Evolutionary conservation across 2,797 vertebrate species (phyloP).

Genomic region (Pangasius macronema): DNA sequence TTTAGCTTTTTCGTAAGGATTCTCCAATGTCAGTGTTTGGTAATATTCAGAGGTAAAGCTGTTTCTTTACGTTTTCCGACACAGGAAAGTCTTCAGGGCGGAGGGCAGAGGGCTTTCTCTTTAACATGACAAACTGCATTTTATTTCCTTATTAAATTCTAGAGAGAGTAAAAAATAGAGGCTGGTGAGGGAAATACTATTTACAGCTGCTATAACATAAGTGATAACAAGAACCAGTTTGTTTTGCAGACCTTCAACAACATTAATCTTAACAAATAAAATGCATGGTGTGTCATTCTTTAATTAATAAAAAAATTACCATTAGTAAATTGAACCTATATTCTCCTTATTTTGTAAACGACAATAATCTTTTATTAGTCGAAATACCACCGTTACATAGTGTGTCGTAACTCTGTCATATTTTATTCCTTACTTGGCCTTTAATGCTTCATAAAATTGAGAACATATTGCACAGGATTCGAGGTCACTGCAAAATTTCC

Average conservation of each 20-base stretch:
- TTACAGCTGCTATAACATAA: not conserved
- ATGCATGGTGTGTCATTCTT: not conserved
- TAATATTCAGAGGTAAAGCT: not conserved
- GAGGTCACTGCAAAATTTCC: not conserved
- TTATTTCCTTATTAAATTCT: not conserved
- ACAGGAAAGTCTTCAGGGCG: not conserved
- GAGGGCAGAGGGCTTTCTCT: not conserved
- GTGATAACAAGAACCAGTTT: not conserved
- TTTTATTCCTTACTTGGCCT: not conserved
- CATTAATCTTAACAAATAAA: not conserved
- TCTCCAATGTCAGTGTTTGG: not conserved
- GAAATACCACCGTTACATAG: too few relatives aligned
- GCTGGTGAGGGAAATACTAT: not conserved
- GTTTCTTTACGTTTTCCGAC: not conserved
- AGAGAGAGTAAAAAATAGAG: not conserved
- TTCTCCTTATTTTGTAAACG: too few relatives aligned
- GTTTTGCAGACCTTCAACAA: not conserved
- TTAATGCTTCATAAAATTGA: not conserved
- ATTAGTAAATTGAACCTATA: not conserved
- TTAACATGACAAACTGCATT: not conserved
- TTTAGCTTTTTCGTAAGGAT: not conserved
- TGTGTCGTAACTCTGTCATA: too few relatives aligned
- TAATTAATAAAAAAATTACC: not conserved
- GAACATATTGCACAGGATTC: not conserved
- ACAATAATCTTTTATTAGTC: too few relatives aligned